Conservation (phyloP, 1,140 invertebrate species). For the Dendroctonus ponderosae region DNA sequence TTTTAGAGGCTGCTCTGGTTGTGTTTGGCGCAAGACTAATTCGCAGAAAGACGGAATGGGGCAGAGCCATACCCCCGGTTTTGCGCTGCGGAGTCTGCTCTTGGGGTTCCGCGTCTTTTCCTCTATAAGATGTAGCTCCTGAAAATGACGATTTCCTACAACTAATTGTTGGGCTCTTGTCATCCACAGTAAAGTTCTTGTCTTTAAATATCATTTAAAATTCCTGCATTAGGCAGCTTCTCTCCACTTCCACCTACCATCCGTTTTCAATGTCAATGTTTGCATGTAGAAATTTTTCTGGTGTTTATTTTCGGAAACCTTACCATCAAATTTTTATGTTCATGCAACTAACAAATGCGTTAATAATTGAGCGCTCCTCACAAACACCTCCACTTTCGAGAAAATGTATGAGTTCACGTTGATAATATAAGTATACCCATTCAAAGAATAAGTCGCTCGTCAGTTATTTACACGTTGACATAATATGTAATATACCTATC, state of each 20-base stretch:
- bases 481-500: too few species aligned
- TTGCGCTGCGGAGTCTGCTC: slow-evolving; percentile 34
- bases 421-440: too few species aligned
- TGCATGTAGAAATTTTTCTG: too few species aligned
- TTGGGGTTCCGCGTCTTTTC: slow-evolving; percentile 24
- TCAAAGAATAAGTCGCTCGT: too few species aligned
- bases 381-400: too few species aligned
- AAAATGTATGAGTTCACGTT: too few species aligned
- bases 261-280: too few species aligned
- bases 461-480: too few species aligned
- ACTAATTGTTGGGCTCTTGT: slow-evolving; percentile 8
- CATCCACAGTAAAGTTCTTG: background rate
- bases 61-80: slow-evolving; percentile 32
- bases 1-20: slow-evolving; percentile 31
- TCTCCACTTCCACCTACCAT: background rate
- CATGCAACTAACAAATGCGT: too few species aligned
- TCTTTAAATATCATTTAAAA: background rate
- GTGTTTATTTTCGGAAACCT: too few species aligned
- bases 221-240: background rate
- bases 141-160: slow-evolving; percentile 18
- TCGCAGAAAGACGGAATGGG: slow-evolving; percentile 22
- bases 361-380: too few species aligned
- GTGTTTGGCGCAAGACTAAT: slow-evolving; percentile 42
- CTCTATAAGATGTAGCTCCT: slow-evolving; percentile 20
- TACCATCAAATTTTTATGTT: too few species aligned